Evolutionary conservation across 2,888 invertebrate species (phyloP), one percentile per base, ranked within the genome.

Genomic region (Nomada flava): DNA sequence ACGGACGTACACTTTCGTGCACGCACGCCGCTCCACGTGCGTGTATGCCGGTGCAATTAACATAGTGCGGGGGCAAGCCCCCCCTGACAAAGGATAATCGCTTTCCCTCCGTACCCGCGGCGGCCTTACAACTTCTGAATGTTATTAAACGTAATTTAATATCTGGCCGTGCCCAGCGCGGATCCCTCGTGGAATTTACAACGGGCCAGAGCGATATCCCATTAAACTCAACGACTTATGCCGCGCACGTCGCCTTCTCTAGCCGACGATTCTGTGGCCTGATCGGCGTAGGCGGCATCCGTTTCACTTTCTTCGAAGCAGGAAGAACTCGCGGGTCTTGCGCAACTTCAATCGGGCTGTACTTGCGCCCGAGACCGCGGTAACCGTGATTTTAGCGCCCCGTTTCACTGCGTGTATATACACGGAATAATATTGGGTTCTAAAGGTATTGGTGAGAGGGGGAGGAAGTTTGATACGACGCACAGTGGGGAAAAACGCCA

Each of bases 111-210:
- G 50, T 77, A 69, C 73, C 64, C 62, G 71, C 60, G 80, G 78
- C 75, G 76, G 83, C 29, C 84, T 62, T 79, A 59, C 79, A 62
- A 72, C 82, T 84, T 85, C 79, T 79, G 80, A 76, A 79, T 76
- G 84, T 86, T 86, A 89, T 88, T 88, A 89, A 86, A 89, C 83
- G 86, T 85, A 88, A 88, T 89, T 88, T 89, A 89, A 88, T 89
- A 89, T 86, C 86, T 79, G 69, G 65, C 73, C 67, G 53, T 67
- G 74, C 50, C 44, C 76, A 52, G 57, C 53, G 65, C 18, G 36
- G 68, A 36, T 59, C 74, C 82, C 83, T 75, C 65, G 59, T 75
- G 89, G 87, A 90, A 90, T 90, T 83, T 83, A 76, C 79, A 79
- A 79, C 68, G 72, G 62, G 36, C 53, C 82, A 44, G 82, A 18